Percentiles rank a stretch among this genome's conserved stretches.
phyloP scores from a whole-genome alignment of 2,113 vertebrate species.

The Calyptommatus sinebrachiatus region DNA sequence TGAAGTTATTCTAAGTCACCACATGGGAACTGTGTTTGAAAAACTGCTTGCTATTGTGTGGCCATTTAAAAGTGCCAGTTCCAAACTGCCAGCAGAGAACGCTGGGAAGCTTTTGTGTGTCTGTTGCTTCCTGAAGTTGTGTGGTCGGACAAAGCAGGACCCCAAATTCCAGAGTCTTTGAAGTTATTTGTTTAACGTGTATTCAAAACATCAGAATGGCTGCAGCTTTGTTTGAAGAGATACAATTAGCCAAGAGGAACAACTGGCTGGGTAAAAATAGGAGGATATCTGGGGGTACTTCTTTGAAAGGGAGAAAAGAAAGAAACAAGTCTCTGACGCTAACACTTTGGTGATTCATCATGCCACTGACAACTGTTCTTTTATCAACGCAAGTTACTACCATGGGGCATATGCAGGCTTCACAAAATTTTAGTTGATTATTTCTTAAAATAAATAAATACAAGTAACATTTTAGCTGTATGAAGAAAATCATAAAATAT shows the following conservation, averaged over 20 bases:
- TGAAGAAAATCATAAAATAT: not conserved
- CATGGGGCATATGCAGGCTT: slow-evolving; percentile 1
- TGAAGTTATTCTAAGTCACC: not conserved
- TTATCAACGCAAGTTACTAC: slow-evolving; percentile 51
- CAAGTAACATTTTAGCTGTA: not conserved
- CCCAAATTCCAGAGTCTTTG: slow-evolving; percentile 2
- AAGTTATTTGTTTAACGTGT: not conserved
- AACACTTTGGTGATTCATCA: slow-evolving; percentile 34
- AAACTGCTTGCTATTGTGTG: not conserved
- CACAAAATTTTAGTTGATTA: slow-evolving; percentile 9
- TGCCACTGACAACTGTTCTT: slow-evolving; percentile 57
- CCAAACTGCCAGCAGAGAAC: not conserved
- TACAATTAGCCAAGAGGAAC: slow-evolving; percentile 52
- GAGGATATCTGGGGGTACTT: slow-evolving; percentile 57
- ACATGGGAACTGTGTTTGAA: not conserved
- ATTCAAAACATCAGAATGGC: slow-evolving; percentile 23
- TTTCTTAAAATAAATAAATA: not conserved
- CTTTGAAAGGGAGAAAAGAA: slow-evolving; percentile 50
- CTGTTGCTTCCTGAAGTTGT: slow-evolving; percentile 4
- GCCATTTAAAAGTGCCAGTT: not conserved
- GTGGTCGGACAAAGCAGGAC: slow-evolving; percentile 4
- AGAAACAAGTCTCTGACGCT: slow-evolving; percentile 35
- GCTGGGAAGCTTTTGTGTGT: not conserved
- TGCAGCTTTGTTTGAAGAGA: slow-evolving; percentile 54
- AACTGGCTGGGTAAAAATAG: slow-evolving; percentile 62